Conservation (phyloP, 2,113 vertebrate species). For the Leiothrix lutea region DNA sequence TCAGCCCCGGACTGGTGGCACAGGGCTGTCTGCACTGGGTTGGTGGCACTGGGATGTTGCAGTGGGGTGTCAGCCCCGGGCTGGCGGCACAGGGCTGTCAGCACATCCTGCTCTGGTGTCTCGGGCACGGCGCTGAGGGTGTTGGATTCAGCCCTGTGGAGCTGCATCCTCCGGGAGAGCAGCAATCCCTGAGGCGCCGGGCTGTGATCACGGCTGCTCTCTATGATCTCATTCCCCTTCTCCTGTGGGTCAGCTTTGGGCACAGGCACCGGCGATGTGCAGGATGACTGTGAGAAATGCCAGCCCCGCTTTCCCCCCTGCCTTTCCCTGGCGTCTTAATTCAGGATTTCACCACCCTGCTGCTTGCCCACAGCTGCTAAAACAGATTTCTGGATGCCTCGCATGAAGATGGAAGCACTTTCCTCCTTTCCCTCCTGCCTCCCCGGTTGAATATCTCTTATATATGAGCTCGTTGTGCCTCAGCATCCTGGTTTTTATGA, state of each 20-base stretch:
- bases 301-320: not conserved
- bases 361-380: not conserved
- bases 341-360: not conserved
- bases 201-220: not conserved
- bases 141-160: not conserved
- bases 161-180: not conserved
- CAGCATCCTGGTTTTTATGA: not conserved
- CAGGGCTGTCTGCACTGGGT: not conserved
- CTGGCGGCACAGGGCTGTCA: not conserved
- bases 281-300: slow-evolving; percentile 31
- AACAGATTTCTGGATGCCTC: not conserved
- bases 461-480: not conserved
- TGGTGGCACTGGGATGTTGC: no score
- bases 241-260: not conserved
- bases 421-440: not conserved
- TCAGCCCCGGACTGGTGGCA: rapidly evolving
- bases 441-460: not conserved
- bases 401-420: not conserved
- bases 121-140: not conserved
- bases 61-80: no score
- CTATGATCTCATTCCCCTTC: not conserved
- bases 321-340: not conserved
- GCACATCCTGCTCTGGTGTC: not conserved
- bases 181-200: not conserved
- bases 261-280: not conserved